Base-by-base conservation (phyloP, 2,113 vertebrate species). In the Mohoua ochrocephala region DNA sequence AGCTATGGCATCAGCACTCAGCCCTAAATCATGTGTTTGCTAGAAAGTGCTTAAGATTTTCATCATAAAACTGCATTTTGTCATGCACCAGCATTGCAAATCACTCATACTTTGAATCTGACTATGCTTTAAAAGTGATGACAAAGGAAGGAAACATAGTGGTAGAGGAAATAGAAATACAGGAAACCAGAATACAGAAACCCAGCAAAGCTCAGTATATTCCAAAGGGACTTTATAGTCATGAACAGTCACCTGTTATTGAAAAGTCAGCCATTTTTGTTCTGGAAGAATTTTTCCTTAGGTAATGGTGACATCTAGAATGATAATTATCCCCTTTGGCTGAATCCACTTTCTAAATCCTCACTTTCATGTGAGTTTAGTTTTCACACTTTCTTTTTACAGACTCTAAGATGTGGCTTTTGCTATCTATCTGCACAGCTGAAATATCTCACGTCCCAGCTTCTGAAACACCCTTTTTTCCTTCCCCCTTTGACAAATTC, bases 401-500 rank as follows among this genome's bases (percentile, higher is more conserved):
- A 54, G 44, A 75, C 35, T 84, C 68, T 78, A 33, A 91, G 60
- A 91, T 39, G n/a, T 49, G 35, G 7, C 6, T 93, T 84, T 91
- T 78, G 52, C 73, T 92, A 54, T 84, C 86, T 91, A 15, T 50
- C 60, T 75, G 57, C 73, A 71, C 64, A 94, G 87, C 39, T 84
- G 57, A 94, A 96, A 79, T 84, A 89, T 53, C 73, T 89, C 77
- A 64, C 0, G 0, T 69, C 65, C 91, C 44, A 54, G 39, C 65
- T 92, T 78, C 76, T 71, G 69, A 68, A 91, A 82, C 14, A 91
- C 8, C 12, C 22, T 89, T 93, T 87, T 87, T 84, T 53, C 39
- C 28, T 52, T 84, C 35, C 50, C n/a, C 33, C 71, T 94, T 92
- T 97, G 92, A 94, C 84, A 96, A 95, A 95, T 73, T 22, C 61